Conservation (phyloP, 2,888 invertebrate species). For the Coleophora flavipennella region DNA sequence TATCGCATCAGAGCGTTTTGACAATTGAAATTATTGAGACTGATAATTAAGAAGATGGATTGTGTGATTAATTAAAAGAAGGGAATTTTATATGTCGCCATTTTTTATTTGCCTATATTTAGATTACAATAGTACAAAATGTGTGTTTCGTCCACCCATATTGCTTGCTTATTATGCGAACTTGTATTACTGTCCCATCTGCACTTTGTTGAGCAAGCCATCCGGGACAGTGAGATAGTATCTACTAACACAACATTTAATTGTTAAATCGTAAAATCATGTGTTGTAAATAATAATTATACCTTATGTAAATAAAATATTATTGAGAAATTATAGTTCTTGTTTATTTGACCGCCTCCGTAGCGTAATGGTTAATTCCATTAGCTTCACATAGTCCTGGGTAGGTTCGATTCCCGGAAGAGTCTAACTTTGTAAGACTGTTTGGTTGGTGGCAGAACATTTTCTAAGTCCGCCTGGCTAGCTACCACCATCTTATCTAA, state of each 20-base stretch:
- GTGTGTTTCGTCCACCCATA: slow-evolving; percentile 42
- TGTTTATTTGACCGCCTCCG: no score
- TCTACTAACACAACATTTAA: not conserved
- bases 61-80: slow-evolving; percentile 25
- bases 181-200: no score
- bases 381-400: no score
- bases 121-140: slow-evolving; percentile 35
- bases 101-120: not conserved
- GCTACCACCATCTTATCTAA: no score
- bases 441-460: no score
- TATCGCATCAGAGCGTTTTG: slow-evolving; percentile 15
- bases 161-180: slow-evolving; percentile 46
- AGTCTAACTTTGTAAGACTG: no score
- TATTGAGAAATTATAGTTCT: slow-evolving; percentile 23
- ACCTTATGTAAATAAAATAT: slow-evolving; percentile 51
- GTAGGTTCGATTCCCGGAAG: no score
- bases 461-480: no score
- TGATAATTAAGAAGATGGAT: slow-evolving; percentile 36
- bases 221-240: no score
- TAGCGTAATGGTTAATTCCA: no score
- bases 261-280: slow-evolving; percentile 36
- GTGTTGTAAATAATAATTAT: slow-evolving; percentile 46
- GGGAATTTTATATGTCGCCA: slow-evolving; percentile 9
- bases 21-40: slow-evolving; percentile 48
- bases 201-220: no score